Conservation (phyloP, 2,113 vertebrate genomes). For the Microcebus tavaratra region DNA sequence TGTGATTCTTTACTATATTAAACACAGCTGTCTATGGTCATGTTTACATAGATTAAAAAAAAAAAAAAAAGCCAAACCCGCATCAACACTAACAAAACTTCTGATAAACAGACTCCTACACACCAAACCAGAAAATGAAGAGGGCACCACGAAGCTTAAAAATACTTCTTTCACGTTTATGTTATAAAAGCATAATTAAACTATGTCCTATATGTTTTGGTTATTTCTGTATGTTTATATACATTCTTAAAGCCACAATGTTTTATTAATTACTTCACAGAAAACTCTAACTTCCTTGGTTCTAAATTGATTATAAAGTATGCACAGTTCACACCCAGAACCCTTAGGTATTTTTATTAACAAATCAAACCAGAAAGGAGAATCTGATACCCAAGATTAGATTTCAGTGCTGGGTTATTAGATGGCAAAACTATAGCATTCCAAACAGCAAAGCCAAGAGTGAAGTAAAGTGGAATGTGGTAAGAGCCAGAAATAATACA, state of each 20-base stretch:
- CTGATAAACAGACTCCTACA: constrained; percentile 48
- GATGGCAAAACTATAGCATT: not conserved
- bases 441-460: not conserved
- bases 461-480: not conserved
- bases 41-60: constrained; percentile 35
- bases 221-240: not conserved
- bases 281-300: not conserved
- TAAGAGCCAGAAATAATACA: not conserved
- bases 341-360: constrained; percentile 7
- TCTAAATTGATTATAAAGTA: constrained; percentile 32
- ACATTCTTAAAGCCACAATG: not conserved
- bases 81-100: constrained; percentile 23
- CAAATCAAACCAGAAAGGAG: constrained; percentile 39
- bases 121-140: constrained; percentile 46
- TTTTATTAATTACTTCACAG: constrained; percentile 41
- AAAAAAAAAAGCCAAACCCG: not conserved
- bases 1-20: constrained; percentile 45
- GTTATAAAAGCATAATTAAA: constrained; percentile 42
- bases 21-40: constrained; percentile 54
- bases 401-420: not conserved
- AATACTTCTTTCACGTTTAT: not conserved
- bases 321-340: constrained; percentile 34
- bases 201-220: not conserved
- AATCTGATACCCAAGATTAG: not conserved
- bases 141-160: constrained; percentile 12